Conservation (phyloP, 2,888 invertebrate genomes). For the Tachina lurida region DNA sequence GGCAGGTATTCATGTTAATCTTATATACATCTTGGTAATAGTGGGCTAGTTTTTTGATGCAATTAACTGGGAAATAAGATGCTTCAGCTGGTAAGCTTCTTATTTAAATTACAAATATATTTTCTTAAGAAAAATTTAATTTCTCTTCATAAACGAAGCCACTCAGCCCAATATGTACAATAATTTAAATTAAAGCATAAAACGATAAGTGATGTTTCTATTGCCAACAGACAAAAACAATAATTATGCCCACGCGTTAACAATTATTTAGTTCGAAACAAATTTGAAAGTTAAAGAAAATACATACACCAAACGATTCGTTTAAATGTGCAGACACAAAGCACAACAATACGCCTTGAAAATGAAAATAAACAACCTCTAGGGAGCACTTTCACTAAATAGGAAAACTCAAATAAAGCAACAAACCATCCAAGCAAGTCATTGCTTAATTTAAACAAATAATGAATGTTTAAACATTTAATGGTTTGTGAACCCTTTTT, state of each 20-base stretch:
- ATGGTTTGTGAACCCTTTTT: conserved; percentile 65
- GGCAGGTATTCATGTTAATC: no score
- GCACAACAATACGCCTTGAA: conserved; percentile 26
- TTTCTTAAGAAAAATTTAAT: no score
- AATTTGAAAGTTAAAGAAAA: conserved; percentile 17
- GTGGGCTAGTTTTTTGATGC: no score
- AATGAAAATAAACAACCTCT: conserved; percentile 67
- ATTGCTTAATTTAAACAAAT: conserved; percentile 51
- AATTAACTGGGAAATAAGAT: no score
- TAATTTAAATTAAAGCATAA: conserved; percentile 73
- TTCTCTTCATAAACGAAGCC: no score
- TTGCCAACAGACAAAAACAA: conserved; percentile 41
- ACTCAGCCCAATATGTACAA: background rate
- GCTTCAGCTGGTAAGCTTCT: no score
- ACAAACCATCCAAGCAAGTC: conserved; percentile 48
- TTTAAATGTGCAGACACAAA: background rate
- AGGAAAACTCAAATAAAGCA: conserved; percentile 65
- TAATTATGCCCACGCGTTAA: conserved; percentile 24
- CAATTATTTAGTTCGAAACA: conserved; percentile 43
- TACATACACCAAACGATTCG: conserved; percentile 51
- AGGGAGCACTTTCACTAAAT: conserved; percentile 77
- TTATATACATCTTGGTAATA: no score
- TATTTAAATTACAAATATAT: no score
- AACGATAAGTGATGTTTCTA: conserved; percentile 75
- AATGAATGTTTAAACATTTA: conserved; percentile 55